Conservation (phyloP, 2,113 vertebrate genomes). For the Lanius collurio region DNA sequence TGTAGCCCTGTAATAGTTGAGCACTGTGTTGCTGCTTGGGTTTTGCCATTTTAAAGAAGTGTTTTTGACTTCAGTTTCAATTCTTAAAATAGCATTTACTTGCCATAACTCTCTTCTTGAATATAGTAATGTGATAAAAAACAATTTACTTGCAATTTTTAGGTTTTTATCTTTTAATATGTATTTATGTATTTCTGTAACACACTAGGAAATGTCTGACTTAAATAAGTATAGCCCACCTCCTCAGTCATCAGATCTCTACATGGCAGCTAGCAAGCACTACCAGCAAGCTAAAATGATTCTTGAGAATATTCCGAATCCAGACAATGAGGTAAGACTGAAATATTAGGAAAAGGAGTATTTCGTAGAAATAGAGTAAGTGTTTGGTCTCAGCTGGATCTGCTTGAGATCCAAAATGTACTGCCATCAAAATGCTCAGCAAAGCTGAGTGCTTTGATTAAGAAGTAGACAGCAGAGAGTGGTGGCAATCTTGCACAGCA, state of each 20-base stretch:
- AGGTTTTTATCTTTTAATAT: not conserved
- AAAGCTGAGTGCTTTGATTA: not conserved
- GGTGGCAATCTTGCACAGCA: not conserved
- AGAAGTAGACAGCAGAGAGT: not conserved
- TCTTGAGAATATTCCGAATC: slow-evolving; percentile 92
- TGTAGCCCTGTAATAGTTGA: not conserved
- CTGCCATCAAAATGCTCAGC: not conserved
- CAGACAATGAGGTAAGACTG: slow-evolving; percentile 89
- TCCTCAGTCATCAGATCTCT: slow-evolving; percentile 93
- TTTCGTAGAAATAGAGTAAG: not conserved
- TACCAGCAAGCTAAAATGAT: slow-evolving; percentile 99
- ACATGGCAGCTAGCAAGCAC: slow-evolving; percentile 97
- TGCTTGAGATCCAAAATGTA: not conserved
- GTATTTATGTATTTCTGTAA: slow-evolving; percentile 23
- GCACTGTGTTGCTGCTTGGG: not conserved
- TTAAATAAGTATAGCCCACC: slow-evolving; percentile 97
- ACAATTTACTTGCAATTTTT: not conserved
- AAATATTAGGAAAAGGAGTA: not conserved
- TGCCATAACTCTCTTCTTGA: not conserved
- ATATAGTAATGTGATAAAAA: not conserved
- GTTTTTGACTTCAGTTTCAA: not conserved
- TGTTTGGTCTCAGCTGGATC: not conserved
- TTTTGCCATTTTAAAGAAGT: not conserved
- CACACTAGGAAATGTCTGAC: slow-evolving; percentile 94
- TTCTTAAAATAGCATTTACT: not conserved